phyloP scores from a whole-genome alignment of 2,113 vertebrate genomes.

The Trogon surrucura region DNA sequence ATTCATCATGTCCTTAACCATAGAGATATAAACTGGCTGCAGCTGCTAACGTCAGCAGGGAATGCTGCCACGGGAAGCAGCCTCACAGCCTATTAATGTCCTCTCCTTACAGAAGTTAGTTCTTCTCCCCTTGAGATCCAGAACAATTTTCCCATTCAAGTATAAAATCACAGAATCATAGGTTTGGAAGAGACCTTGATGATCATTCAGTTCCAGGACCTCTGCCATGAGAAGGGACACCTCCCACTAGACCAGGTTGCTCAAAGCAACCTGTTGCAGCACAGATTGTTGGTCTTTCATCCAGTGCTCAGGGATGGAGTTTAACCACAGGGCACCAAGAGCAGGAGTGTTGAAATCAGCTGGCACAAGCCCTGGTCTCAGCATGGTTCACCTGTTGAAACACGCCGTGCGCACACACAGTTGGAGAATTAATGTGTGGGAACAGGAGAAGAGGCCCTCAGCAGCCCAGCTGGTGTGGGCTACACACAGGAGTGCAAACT shows the following conservation, averaged over 20 bases:
- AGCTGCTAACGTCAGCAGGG: background rate
- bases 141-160: background rate
- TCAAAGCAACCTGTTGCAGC: too few relatives aligned
- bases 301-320: rapidly evolving
- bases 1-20: background rate
- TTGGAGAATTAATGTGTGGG: background rate
- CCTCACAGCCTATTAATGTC: background rate
- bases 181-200: too few relatives aligned
- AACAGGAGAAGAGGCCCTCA: background rate
- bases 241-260: too few relatives aligned
- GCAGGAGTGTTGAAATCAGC: background rate
- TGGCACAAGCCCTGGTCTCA: background rate
- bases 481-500: rapidly evolving
- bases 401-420: rapidly evolving
- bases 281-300: too few relatives aligned
- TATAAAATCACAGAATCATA: too few relatives aligned
- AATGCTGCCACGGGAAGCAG: background rate
- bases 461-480: rapidly evolving
- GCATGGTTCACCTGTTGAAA: background rate
- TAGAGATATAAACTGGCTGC: background rate
- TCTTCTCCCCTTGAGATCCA: background rate
- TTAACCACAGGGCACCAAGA: background rate
- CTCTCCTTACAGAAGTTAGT: background rate
- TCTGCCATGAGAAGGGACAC: too few relatives aligned
- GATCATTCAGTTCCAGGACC: too few relatives aligned